A percentile compares a stretch with the other conserved stretches of the same genome.
Conservation (phyloP, 2,797 vertebrate genomes). For the Sebastiscus tertius region DNA sequence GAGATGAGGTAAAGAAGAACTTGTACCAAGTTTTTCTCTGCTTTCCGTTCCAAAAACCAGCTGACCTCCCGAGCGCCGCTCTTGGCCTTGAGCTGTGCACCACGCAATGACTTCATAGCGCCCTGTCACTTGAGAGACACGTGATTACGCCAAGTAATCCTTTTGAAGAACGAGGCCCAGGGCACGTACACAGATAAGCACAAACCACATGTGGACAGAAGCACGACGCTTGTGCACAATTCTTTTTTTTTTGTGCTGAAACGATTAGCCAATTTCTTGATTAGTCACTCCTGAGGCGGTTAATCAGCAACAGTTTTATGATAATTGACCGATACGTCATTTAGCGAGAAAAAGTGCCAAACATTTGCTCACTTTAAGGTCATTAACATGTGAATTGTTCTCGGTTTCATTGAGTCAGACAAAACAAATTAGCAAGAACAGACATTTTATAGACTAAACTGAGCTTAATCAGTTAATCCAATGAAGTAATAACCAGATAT, state of each 20-base stretch:
- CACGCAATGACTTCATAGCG: conserved; percentile 25
- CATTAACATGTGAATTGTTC: background rate
- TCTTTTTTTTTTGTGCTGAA: background rate
- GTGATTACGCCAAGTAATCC: conserved; percentile 32
- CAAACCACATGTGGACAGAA: conserved; percentile 13
- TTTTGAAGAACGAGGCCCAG: conserved; percentile 19
- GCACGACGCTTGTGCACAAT: background rate
- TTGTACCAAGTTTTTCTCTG: background rate
- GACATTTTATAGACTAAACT: background rate
- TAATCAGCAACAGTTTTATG: background rate
- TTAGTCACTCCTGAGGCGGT: background rate
- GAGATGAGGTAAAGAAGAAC: conserved; percentile 32
- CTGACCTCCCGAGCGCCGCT: conserved; percentile 15
- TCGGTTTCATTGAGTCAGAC: background rate
- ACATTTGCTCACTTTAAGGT: background rate
- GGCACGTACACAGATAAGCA: conserved; percentile 64
- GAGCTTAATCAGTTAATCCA: background rate
- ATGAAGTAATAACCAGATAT: background rate
- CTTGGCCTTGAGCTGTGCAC: conserved; percentile 55
- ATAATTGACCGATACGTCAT: background rate
- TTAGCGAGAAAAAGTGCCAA: background rate
- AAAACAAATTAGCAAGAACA: background rate
- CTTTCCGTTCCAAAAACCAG: conserved; percentile 20
- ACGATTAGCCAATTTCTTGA: background rate
- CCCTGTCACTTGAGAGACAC: conserved; percentile 46